These are phyloP conservation scores for Diplolepis rosae DNA, from an alignment of 2,888 invertebrate genomes.

Conservation along the genomic window DNA sequence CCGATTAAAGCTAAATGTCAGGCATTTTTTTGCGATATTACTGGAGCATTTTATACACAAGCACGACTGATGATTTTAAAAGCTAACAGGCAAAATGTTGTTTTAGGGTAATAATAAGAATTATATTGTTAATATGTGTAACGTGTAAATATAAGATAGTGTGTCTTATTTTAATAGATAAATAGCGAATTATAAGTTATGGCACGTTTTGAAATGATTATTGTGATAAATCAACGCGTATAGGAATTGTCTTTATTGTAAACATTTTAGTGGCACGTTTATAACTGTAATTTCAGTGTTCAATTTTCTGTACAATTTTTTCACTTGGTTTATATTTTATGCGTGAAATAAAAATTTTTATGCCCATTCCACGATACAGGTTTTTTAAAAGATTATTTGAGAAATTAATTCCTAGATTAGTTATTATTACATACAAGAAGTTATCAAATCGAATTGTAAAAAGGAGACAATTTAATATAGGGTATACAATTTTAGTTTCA, in stretches of 20 bases:
- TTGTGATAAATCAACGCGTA: slow-evolving; percentile 5
- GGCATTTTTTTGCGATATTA: not conserved
- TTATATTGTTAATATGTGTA: slow-evolving; percentile 11
- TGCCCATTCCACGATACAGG: too few species aligned
- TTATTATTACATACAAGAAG: too few species aligned
- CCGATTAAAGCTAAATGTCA: not conserved
- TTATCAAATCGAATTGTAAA: too few species aligned
- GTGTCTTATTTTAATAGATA: slow-evolving; percentile 5
- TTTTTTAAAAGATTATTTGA: too few species aligned
- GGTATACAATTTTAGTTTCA: not conserved
- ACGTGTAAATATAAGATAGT: slow-evolving; percentile 16
- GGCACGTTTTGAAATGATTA: slow-evolving; percentile 7
- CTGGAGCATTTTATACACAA: not conserved
- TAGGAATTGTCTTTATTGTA: not conserved
- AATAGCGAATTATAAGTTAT: not conserved
- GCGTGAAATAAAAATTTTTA: not conserved
- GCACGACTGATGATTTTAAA: slow-evolving; percentile 17
- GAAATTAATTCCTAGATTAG: too few species aligned
- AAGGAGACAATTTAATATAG: not conserved
- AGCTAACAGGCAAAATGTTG: not conserved
- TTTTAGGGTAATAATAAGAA: not conserved
- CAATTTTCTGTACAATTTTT: not conserved
- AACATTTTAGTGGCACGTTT: not conserved
- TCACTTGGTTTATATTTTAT: slow-evolving; percentile 12
- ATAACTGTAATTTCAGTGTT: not conserved